Percentiles rank a stretch among this genome's conserved stretches.
Conservation (phyloP, 2,888 invertebrate species). For the Alsophila aescularia region DNA sequence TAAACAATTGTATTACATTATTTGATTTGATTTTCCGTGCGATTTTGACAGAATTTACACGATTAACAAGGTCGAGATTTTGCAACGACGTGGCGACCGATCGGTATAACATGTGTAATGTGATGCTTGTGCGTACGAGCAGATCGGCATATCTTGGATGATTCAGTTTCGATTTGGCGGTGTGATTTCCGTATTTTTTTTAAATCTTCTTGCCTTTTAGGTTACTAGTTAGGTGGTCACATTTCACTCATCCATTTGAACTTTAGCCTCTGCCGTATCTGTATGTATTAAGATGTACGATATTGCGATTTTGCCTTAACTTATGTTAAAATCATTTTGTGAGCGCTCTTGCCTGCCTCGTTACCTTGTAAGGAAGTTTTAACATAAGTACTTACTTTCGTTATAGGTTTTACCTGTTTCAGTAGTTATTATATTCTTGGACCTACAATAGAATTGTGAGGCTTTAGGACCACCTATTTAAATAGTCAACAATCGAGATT, state of each 20-base stretch:
- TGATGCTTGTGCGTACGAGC: too few relatives aligned
- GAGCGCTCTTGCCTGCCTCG: slow-evolving; percentile 71
- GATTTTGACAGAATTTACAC: too few relatives aligned
- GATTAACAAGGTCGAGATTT: too few relatives aligned
- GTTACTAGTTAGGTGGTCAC: slow-evolving; percentile 45
- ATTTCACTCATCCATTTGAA: slow-evolving; percentile 52
- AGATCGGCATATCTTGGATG: too few relatives aligned
- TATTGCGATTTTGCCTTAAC: slow-evolving; percentile 41
- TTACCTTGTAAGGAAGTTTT: slow-evolving; percentile 57
- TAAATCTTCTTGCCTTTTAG: too few relatives aligned
- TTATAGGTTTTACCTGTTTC: slow-evolving; percentile 42
- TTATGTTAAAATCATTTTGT: slow-evolving; percentile 44
- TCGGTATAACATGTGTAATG: too few relatives aligned
- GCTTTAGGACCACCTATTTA: slow-evolving; percentile 68
- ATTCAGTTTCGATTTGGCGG: too few relatives aligned
- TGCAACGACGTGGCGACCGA: too few relatives aligned
- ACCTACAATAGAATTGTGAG: slow-evolving; percentile 53
- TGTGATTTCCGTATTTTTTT: too few relatives aligned
- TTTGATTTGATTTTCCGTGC: too few relatives aligned
- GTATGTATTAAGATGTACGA: slow-evolving; percentile 36
- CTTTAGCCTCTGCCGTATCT: slow-evolving; percentile 58
- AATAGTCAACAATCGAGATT: slow-evolving; percentile 40
- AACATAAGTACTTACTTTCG: slow-evolving; percentile 57
- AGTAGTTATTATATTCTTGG: slow-evolving; percentile 44
- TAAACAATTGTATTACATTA: too few relatives aligned